Evolutionary conservation across 2,888 invertebrate genomes (phyloP).

Genomic region (Amblyjoppa fuscipennis): DNA sequence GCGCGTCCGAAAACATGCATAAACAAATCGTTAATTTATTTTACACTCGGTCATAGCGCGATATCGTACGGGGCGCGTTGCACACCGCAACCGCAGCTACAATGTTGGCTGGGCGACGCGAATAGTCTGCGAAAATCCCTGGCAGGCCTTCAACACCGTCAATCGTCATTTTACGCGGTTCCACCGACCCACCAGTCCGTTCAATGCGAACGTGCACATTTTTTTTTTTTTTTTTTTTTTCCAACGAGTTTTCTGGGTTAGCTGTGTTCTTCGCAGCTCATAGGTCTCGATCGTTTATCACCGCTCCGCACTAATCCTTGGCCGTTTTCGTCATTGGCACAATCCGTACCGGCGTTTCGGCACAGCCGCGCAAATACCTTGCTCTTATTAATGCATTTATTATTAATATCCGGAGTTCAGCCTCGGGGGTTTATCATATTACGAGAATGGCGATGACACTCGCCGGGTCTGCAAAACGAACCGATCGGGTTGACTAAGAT

Average conservation of each 20-base stretch:
- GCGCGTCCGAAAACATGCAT: conserved; percentile 11
- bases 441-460: neutral
- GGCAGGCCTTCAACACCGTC: conserved; percentile 40
- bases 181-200: conserved; percentile 12
- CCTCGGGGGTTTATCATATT: neutral
- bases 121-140: conserved; percentile 43
- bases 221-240: neutral
- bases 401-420: neutral
- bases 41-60: conserved; percentile 19
- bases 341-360: neutral
- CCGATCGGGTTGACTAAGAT: neutral
- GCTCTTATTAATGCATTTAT: conserved; percentile 4
- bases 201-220: neutral
- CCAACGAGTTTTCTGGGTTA: neutral
- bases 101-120: conserved; percentile 52
- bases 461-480: neutral
- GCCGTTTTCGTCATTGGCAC: neutral
- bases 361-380: neutral
- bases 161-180: conserved; percentile 38
- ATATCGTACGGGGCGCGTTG: conserved; percentile 18
- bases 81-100: conserved; percentile 42
- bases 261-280: neutral
- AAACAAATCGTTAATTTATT: conserved; percentile 36
- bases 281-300: neutral
- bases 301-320: neutral